Conservation (phyloP, 2,113 vertebrate genomes). For the Rhodinocichla rosea region DNA sequence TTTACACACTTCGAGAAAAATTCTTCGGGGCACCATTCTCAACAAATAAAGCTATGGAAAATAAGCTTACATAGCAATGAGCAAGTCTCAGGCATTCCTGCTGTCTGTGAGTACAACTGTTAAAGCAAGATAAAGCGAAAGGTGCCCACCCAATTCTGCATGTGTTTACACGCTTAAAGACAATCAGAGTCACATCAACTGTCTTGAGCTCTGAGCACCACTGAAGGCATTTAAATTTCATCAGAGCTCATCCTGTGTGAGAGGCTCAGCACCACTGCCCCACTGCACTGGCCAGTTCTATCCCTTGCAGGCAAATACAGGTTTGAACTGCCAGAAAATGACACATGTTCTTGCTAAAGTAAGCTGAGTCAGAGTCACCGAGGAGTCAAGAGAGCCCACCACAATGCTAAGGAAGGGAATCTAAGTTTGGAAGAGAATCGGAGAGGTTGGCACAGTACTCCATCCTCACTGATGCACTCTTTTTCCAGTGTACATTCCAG, state of each 20-base stretch:
- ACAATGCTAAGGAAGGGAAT: not conserved
- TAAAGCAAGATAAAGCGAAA: not conserved
- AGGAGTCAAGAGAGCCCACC: not conserved
- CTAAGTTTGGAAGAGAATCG: rapidly evolving
- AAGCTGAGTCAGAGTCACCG: not conserved
- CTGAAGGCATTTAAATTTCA: not conserved
- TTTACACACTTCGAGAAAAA: not conserved
- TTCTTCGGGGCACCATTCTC: not conserved
- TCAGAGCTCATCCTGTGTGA: not conserved
- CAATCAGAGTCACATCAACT: not conserved
- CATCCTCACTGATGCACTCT: not conserved
- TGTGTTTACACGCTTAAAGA: not conserved
- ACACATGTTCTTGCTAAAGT: not conserved
- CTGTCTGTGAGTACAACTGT: not conserved
- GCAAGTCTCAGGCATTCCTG: not conserved
- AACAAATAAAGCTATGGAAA: not conserved
- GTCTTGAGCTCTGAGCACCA: not conserved
- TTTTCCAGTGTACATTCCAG: not conserved
- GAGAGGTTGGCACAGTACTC: not conserved
- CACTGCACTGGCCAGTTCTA: not conserved
- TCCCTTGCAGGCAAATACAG: not conserved
- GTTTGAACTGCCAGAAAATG: not conserved
- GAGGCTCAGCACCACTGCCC: not conserved
- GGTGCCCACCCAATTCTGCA: not conserved
- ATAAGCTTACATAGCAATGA: not conserved